phyloP scores from a whole-genome alignment of 2,888 invertebrate genomes.

The Poecilus cupreus region DNA sequence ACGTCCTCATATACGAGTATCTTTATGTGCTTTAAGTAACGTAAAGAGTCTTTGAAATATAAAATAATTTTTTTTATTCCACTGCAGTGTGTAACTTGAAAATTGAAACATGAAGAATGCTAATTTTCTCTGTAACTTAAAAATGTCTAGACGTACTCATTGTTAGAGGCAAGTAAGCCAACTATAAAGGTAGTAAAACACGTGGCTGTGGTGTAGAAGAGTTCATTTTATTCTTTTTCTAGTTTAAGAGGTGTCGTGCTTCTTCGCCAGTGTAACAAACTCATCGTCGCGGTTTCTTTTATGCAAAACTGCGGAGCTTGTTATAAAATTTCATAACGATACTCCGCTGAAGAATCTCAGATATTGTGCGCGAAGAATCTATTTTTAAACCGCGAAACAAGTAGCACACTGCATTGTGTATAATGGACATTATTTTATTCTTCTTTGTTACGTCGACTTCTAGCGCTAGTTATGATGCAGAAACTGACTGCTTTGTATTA shows the following conservation, averaged over 20 bases:
- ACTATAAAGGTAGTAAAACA: neutral
- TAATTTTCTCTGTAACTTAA: slow-evolving; percentile 12
- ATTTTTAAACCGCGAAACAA: neutral
- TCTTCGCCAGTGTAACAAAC: slow-evolving; percentile 26
- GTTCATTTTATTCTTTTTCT: slow-evolving; percentile 24
- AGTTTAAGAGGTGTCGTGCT: slow-evolving; percentile 16
- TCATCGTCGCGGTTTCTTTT: slow-evolving; percentile 34
- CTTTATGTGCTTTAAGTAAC: no score
- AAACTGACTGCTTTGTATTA: neutral
- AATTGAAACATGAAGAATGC: slow-evolving; percentile 13
- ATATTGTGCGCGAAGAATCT: slow-evolving; percentile 23
- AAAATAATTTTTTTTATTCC: neutral
- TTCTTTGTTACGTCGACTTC: slow-evolving; percentile 10
- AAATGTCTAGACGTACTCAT: neutral
- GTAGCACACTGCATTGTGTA: neutral
- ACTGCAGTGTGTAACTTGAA: neutral
- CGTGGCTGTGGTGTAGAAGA: neutral
- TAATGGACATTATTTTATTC: slow-evolving; percentile 25
- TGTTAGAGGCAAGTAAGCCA: neutral
- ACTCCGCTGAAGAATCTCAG: slow-evolving; percentile 27
- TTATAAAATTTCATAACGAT: slow-evolving; percentile 33
- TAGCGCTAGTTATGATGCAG: neutral
- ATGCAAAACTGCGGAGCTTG: slow-evolving; percentile 33
- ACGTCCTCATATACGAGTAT: no score
- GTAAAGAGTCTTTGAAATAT: neutral